Evolutionary conservation across 2,113 vertebrate genomes (phyloP), one percentile per base, ranked within the genome.

Genomic region (Rhinolophus ferrumequinum): DNA sequence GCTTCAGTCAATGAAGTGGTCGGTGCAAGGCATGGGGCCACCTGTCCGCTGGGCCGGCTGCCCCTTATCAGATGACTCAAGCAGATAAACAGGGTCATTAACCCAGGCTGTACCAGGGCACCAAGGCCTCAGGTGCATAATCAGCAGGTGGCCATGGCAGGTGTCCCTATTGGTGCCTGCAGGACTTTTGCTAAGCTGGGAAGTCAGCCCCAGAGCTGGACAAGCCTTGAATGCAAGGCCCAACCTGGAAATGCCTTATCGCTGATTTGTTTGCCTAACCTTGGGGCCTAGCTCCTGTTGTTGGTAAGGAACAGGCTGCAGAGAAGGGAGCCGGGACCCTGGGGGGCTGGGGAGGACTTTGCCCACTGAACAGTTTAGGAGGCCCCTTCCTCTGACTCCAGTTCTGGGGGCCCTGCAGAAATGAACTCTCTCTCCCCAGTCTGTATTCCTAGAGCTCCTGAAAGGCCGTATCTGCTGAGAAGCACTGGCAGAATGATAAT

Each of bases 91-190:
- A 98, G 97, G 98, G 99, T 99, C 99, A 98, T 99, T 99, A 99
- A 98, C 99, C 99, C 98, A 96, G 98, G 98, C 98, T 90, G 99
- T 99, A 99, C 99, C 99, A 98, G 98, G 99, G 98, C 98, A 99
- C 99, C 99, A 99, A 99, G 99, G 99, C 98, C 97, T 98, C 98
- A 96, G 28, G 79, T 76, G 97, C 94, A 98, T 96, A 97, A 98
- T 92, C 69, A 96, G 96, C 97, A 93, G 95, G 75, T 79, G 91
- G 82, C 80, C 60, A 56, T 89, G 95, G 95, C 97, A 95, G 98
- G 87, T 92, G 98, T 95, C 84, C 92, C 44, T 56, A 30, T 47
- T 77, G 52, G 87, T 80, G 88, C 28, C 83, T 8, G 47, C 30
- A 56, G 87, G 70, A 33, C 85, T 88, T 60, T 72, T 3, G 5